Base-by-base conservation (phyloP, 2,888 invertebrate genomes). In the Andrena minutula region DNA sequence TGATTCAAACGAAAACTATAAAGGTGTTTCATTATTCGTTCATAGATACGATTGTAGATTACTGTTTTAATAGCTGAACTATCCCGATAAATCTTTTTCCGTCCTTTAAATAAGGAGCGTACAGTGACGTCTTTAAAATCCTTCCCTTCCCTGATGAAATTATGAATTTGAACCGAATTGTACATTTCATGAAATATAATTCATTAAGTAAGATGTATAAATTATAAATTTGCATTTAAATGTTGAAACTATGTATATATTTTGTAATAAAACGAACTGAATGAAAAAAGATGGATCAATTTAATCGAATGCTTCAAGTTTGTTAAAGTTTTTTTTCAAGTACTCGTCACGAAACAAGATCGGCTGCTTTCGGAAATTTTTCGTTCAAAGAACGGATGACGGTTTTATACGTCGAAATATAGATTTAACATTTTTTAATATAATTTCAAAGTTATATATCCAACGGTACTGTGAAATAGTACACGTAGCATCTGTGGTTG, bases 161-260 rank as follows among this genome's bases (percentile, higher is more conserved):
- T 53, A 16, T 23, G 41, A 58, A 65, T 47, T 5, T 41, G 41
- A 26, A 56, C 56, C 23, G 23, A 56, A 56, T 56, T 56, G 23
- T 23, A 56, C 23, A 23, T 56, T 56, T 20, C 10, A 23, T 23
- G 23, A 58, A 76, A 64, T 72, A 64, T 35, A 28, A n/a, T 53
- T 64, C 32, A 10, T 41, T 20, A 28, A 56, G 32, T 69, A 56
- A 35, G 23, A 60, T 71, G 41, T 20, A 26, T 26, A 30, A 35
- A 23, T 70, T 26, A 68, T 8, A 32, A 49, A 79, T 79, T 80
- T 80, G 80, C 72, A 79, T 79, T 81, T 80, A 80, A 68, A 69
- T 68, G 16, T 53, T 79, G 61, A 32, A 53, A 65, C 12, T 79
- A 30, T 78, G 49, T 63, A 63, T 28, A 47, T 79, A 66, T 79